phyloP scores from a whole-genome alignment of 2,113 vertebrate species.

The Atherinomorus stipes region DNA sequence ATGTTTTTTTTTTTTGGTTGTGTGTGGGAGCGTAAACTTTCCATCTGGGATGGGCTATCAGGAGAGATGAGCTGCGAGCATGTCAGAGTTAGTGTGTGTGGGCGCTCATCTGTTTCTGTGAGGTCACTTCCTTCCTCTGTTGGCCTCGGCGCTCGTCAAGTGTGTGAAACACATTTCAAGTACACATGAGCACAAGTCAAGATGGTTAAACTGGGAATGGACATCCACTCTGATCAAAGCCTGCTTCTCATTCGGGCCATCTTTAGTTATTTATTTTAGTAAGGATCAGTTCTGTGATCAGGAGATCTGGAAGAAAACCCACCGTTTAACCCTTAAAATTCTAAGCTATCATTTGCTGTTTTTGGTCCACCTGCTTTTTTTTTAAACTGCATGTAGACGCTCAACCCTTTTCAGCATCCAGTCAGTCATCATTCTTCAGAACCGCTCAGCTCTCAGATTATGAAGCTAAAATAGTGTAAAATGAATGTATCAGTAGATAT shows the following conservation, averaged over 20 bases:
- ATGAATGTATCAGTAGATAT: no score
- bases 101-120: conserved; percentile 67
- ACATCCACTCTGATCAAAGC: neutral
- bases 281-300: no score
- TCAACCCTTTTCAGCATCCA: no score
- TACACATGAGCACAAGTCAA: conserved; percentile 12
- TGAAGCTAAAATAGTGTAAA: no score
- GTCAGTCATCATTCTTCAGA: no score
- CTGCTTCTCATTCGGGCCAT: neutral
- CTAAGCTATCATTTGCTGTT: no score
- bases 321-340: no score
- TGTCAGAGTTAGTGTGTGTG: conserved; percentile 51
- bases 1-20: conserved; percentile 38
- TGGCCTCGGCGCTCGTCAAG: conserved; percentile 54
- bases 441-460: no score
- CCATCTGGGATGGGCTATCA: conserved; percentile 75
- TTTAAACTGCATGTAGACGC: no score
- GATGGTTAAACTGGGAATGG: neutral
- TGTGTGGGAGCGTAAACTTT: conserved; percentile 70
- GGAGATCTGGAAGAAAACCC: no score
- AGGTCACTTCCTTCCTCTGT: conserved; percentile 72
- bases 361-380: no score
- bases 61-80: conserved; percentile 70
- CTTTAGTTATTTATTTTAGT: no score
- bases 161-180: conserved; percentile 71